Conservation (phyloP, 1,140 invertebrate species). For the Drosophila aff. region DNA sequence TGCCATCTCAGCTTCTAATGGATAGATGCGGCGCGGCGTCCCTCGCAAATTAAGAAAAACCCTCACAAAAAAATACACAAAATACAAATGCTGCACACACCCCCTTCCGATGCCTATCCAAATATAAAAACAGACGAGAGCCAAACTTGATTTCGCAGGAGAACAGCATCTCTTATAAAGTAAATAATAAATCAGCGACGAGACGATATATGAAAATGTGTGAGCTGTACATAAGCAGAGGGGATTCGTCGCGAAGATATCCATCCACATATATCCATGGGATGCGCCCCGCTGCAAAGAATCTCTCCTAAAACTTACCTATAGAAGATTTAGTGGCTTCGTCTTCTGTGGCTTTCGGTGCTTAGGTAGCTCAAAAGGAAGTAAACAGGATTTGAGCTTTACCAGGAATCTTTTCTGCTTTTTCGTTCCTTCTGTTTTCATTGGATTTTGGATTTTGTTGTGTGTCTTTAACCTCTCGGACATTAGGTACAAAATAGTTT, state of each 20-base stretch:
- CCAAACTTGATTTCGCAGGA: constrained; percentile 51
- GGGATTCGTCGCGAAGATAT: constrained; percentile 19
- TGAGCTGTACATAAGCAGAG: constrained; percentile 39
- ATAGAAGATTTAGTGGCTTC: constrained; percentile 75
- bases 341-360: constrained; percentile 53
- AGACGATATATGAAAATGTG: constrained; percentile 67
- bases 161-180: constrained; percentile 64
- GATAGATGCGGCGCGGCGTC: constrained; percentile 34
- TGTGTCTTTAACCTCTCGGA: constrained; percentile 48
- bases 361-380: constrained; percentile 77
- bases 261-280: constrained; percentile 14
- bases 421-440: constrained; percentile 3
- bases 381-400: constrained; percentile 79
- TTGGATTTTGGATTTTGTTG: constrained; percentile 2
- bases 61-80: constrained; percentile 42
- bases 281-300: constrained; percentile 43
- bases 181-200: constrained; percentile 77
- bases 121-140: constrained; percentile 17
- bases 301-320: constrained; percentile 62
- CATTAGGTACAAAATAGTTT: constrained; percentile 75
- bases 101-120: constrained; percentile 29
- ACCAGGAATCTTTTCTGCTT: constrained; percentile 57
- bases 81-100: constrained; percentile 21
- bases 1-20: constrained; percentile 45
- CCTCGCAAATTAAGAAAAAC: constrained; percentile 58